Evolutionary conservation across 2,113 vertebrate genomes (phyloP).

Genomic region (Xyliphius kryptos): DNA sequence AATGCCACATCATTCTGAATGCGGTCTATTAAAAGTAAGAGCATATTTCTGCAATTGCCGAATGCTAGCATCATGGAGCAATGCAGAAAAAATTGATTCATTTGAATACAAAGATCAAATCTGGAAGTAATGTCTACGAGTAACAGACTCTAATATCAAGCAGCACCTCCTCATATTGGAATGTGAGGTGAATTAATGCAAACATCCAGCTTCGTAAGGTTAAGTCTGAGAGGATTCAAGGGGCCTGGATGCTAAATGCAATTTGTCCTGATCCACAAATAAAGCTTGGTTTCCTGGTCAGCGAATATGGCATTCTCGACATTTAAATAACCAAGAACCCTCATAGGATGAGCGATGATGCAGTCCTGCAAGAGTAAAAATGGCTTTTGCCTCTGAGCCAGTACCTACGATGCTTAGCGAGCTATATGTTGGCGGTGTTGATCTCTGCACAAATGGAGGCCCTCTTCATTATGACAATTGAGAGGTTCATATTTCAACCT

Average conservation of each 20-base stretch:
- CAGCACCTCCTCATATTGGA: background rate
- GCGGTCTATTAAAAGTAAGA: no score
- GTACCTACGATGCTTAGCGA: constrained; percentile 58
- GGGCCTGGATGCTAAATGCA: background rate
- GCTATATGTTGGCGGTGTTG: constrained; percentile 56
- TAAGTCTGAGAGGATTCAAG: background rate
- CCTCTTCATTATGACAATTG: constrained; percentile 76
- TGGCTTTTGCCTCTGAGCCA: constrained; percentile 51
- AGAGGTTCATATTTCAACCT: constrained; percentile 78
- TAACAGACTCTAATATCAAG: background rate
- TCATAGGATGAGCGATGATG: constrained; percentile 45
- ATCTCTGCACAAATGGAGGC: constrained; percentile 69
- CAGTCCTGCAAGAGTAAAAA: constrained; percentile 48
- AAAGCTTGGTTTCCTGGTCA: background rate
- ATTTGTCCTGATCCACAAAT: background rate
- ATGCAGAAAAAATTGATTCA: no score
- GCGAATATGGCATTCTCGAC: background rate
- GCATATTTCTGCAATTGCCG: no score
- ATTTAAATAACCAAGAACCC: constrained; percentile 25
- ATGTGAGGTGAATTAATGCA: background rate
- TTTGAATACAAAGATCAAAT: no score
- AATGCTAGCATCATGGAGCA: no score
- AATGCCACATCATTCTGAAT: no score
- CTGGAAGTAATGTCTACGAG: no score
- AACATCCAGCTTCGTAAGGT: background rate